Evolutionary conservation across 2,797 vertebrate species (phyloP).

Genomic region (Sitta carolinensis): DNA sequence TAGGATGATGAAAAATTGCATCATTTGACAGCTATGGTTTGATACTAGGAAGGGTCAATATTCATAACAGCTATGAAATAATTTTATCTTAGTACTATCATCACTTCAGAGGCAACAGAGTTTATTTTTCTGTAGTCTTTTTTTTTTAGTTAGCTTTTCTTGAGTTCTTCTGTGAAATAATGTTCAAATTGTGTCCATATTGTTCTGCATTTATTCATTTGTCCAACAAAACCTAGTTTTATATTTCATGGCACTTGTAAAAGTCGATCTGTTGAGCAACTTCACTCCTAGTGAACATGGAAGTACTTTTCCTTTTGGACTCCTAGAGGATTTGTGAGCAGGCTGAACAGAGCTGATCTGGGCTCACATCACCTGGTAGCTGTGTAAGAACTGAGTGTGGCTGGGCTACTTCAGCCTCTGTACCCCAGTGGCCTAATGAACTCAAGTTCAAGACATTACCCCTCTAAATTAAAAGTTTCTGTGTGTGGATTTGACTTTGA

Average conservation of each 20-base stretch:
- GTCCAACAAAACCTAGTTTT: not conserved
- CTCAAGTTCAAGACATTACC: not conserved
- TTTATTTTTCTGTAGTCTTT: not conserved
- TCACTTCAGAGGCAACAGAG: not conserved
- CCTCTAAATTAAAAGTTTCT: not conserved
- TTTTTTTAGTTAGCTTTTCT: not conserved
- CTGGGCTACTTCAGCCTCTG: not conserved
- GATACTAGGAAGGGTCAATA: not conserved
- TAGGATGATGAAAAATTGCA: not conserved
- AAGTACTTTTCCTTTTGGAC: not conserved
- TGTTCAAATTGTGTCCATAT: not conserved
- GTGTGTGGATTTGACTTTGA: not conserved
- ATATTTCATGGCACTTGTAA: accelerated
- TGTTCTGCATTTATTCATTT: not conserved
- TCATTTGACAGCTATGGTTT: not conserved
- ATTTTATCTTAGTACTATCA: not conserved
- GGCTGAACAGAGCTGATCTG: not conserved
- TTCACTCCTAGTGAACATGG: not conserved
- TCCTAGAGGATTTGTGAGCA: not conserved
- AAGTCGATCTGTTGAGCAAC: not conserved
- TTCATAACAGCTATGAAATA: not conserved
- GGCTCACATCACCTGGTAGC: not conserved
- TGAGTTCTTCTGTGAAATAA: not conserved
- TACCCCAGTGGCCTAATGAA: no score
- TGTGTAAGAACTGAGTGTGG: accelerated